Evolutionary conservation across 2,113 vertebrate species (phyloP).

Genomic region (Aegithalos caudatus): DNA sequence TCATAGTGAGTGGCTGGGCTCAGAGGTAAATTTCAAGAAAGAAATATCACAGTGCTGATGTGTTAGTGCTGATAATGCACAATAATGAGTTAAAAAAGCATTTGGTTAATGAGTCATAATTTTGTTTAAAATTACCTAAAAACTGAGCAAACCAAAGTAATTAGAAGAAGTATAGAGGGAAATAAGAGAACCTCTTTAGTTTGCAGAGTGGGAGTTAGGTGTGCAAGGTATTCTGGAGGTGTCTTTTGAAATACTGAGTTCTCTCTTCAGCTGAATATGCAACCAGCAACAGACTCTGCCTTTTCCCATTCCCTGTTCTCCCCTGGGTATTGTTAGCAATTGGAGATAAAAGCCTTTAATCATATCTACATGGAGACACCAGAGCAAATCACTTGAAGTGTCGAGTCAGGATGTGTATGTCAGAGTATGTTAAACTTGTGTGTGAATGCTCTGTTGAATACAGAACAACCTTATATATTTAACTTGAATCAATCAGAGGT

Average conservation of each 20-base stretch:
- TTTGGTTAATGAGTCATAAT: neutral
- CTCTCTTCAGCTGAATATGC: neutral
- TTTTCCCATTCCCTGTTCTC: neutral
- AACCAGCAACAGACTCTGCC: neutral
- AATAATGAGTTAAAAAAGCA: neutral
- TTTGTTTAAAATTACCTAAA: neutral
- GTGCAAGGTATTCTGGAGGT: neutral
- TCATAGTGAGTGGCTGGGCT: neutral
- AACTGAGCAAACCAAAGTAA: neutral
- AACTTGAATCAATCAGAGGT: neutral
- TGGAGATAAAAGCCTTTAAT: constrained; percentile 28
- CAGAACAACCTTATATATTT: neutral
- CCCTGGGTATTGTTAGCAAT: neutral
- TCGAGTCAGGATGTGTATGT: neutral
- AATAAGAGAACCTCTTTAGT: neutral
- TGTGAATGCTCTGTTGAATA: neutral
- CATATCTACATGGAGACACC: neutral
- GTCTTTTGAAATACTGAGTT: neutral
- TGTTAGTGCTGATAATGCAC: neutral
- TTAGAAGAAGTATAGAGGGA: neutral
- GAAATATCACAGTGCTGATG: neutral
- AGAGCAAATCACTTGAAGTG: neutral
- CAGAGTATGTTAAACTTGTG: constrained; percentile 6
- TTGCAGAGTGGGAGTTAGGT: neutral
- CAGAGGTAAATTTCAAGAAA: neutral